Percentiles rank a stretch among this genome's conserved stretches.
These are phyloP conservation scores for Prosapia bicincta DNA, from an alignment of 2,888 invertebrate species.

Conservation along the genomic window DNA sequence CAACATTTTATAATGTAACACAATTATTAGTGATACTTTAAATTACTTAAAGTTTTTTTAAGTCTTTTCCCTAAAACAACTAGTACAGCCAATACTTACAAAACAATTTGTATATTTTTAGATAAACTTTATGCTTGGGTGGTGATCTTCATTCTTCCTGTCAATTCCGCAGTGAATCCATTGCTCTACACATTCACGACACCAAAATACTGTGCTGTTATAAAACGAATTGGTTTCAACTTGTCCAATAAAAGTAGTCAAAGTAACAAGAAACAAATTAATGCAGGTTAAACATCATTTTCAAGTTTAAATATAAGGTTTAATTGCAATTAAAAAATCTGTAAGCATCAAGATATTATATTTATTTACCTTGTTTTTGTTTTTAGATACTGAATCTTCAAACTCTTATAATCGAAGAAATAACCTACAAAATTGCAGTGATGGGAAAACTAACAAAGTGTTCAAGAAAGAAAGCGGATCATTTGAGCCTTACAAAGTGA, in stretches of 20 bases:
- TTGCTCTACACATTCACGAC: constrained; percentile 65
- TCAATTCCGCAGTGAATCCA: constrained; percentile 65
- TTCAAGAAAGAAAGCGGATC: neutral
- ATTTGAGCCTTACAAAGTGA: neutral
- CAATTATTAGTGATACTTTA: too few relatives aligned
- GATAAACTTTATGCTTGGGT: constrained; percentile 63
- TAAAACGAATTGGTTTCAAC: constrained; percentile 16
- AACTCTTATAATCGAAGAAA: neutral
- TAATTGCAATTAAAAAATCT: too few relatives aligned
- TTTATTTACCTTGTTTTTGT: too few relatives aligned
- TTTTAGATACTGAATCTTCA: neutral
- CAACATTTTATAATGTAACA: too few relatives aligned
- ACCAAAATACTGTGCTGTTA: constrained; percentile 52
- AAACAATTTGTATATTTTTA: constrained; percentile 42
- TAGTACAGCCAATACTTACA: too few relatives aligned
- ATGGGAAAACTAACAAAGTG: neutral
- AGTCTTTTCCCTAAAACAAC: too few relatives aligned
- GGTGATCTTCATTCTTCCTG: constrained; percentile 62
- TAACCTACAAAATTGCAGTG: neutral
- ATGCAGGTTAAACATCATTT: too few relatives aligned
- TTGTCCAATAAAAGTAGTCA: neutral
- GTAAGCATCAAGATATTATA: too few relatives aligned
- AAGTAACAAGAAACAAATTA: constrained; percentile 2
- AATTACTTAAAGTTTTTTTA: too few relatives aligned
- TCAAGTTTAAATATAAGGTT: too few relatives aligned